Evolutionary conservation across 2,888 invertebrate species (phyloP).

Genomic region (Andrena hattorfiana): DNA sequence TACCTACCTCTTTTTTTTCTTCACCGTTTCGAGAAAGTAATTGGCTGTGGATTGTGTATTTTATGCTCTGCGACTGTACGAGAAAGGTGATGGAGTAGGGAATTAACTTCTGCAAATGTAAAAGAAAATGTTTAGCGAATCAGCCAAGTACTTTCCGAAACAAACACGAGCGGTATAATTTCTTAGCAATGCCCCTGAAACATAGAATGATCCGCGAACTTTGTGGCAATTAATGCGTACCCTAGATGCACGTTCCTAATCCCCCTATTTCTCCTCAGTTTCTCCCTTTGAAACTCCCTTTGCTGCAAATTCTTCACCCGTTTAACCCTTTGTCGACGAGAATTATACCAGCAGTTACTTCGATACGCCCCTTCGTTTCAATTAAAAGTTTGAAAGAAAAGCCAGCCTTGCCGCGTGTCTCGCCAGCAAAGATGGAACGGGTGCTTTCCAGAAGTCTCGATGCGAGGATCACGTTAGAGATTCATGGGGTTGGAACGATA

Average conservation of each 20-base stretch:
- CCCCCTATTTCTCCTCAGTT: background rate
- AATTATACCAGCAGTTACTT: background rate
- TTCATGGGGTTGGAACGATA: background rate
- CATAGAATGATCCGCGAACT: conserved; percentile 49
- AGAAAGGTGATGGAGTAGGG: background rate
- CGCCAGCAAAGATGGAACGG: background rate
- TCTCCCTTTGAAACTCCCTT: no score
- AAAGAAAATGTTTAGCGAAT: background rate
- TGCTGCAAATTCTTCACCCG: background rate
- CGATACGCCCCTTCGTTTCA: background rate
- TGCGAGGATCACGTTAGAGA: background rate
- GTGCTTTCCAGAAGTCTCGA: background rate
- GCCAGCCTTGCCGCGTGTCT: no score
- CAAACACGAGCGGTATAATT: conserved; percentile 16
- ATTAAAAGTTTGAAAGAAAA: background rate
- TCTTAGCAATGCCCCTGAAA: conserved; percentile 54
- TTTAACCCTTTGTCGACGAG: conserved; percentile 8
- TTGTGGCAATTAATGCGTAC: conserved; percentile 27
- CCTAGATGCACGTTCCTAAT: conserved; percentile 21
- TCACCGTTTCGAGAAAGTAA: conserved; percentile 16
- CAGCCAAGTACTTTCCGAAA: conserved; percentile 28
- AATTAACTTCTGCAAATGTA: no score
- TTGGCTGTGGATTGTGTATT: no score
- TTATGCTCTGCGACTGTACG: background rate
- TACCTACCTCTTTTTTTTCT: background rate